A percentile compares a stretch with the other conserved stretches of the same genome.
These are phyloP conservation scores for Toxonevra muliebris DNA, from an alignment of 2,888 invertebrate genomes.

Conservation along the genomic window DNA sequence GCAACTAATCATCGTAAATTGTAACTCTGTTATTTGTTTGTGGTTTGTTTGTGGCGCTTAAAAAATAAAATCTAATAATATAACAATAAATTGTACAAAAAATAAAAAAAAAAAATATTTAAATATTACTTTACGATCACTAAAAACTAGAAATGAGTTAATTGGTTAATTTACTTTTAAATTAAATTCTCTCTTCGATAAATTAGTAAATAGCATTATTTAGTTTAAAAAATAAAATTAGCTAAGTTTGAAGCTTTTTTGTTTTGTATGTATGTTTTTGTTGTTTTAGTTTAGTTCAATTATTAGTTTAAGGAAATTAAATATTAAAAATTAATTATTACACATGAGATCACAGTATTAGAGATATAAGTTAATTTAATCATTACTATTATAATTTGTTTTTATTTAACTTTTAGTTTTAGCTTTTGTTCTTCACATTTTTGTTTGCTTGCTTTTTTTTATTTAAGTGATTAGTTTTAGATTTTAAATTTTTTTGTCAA, in stretches of 20 bases:
- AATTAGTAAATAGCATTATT: background rate
- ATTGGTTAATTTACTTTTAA: conserved; percentile 6
- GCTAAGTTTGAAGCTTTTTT: conserved; percentile 23
- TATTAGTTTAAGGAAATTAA: conserved; percentile 27
- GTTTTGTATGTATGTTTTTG: conserved; percentile 20
- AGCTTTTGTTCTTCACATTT: conserved; percentile 11
- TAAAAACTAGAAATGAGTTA: conserved; percentile 20
- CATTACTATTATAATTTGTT: background rate
- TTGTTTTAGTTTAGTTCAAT: conserved; percentile 20
- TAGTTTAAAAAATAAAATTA: conserved; percentile 30
- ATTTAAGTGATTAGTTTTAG: conserved; percentile 27
- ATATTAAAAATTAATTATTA: conserved; percentile 50
- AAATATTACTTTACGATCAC: conserved; percentile 6
- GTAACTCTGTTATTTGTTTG: no score
- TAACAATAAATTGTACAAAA: conserved; percentile 5
- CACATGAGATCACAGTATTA: conserved; percentile 67
- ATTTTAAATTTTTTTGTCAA: conserved; percentile 23
- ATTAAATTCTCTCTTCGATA: background rate
- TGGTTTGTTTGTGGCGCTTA: conserved; percentile 27
- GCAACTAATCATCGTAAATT: no score
- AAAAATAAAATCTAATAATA: conserved; percentile 14
- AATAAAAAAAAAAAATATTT: conserved; percentile 10
- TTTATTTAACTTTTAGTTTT: background rate
- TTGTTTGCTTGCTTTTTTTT: conserved; percentile 6
- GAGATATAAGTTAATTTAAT: conserved; percentile 61